Conservation (phyloP, 1,140 invertebrate species). For the Drosophila orosa region DNA sequence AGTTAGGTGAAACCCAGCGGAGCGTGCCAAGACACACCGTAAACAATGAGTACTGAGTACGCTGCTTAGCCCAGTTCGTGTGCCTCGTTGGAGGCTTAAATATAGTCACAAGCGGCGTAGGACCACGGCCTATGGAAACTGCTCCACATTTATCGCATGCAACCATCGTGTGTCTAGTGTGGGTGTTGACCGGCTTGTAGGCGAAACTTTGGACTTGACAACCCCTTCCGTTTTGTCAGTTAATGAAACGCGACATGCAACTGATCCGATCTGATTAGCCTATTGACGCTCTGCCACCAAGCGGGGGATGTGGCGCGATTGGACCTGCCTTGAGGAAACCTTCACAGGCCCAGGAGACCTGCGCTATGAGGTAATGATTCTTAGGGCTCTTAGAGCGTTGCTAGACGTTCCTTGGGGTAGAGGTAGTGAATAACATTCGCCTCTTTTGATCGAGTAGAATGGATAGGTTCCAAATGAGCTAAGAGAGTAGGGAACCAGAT, state of each 20-base stretch:
- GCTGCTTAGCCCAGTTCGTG: conserved; percentile 57
- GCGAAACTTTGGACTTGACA: conserved; percentile 3
- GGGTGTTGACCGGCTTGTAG: conserved; percentile 16
- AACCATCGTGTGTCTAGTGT: conserved; percentile 56
- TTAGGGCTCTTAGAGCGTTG: neutral
- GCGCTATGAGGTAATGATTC: neutral
- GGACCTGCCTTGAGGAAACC: too few species aligned
- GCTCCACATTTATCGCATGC: conserved; percentile 74
- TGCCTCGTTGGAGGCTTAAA: conserved; percentile 40
- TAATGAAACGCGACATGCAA: conserved; percentile 55
- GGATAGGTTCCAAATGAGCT: neutral
- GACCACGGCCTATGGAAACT: conserved; percentile 14
- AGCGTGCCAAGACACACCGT: conserved; percentile 55
- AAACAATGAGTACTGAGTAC: conserved; percentile 24
- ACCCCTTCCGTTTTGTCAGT: conserved; percentile 34
- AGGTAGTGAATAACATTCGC: neutral
- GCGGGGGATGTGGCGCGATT: neutral
- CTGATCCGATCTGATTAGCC: conserved; percentile 43
- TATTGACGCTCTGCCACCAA: conserved; percentile 8
- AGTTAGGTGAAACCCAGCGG: conserved; percentile 64
- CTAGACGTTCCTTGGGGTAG: neutral
- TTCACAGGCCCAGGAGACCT: neutral
- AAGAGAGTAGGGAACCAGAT: conserved; percentile 11
- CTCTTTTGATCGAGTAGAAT: neutral
- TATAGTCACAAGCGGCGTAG: conserved; percentile 30